A percentile compares a stretch with the other conserved stretches of the same genome.
Evolutionary conservation across 2,113 vertebrate genomes (phyloP).

Genomic region (Leucosticte australis): DNA sequence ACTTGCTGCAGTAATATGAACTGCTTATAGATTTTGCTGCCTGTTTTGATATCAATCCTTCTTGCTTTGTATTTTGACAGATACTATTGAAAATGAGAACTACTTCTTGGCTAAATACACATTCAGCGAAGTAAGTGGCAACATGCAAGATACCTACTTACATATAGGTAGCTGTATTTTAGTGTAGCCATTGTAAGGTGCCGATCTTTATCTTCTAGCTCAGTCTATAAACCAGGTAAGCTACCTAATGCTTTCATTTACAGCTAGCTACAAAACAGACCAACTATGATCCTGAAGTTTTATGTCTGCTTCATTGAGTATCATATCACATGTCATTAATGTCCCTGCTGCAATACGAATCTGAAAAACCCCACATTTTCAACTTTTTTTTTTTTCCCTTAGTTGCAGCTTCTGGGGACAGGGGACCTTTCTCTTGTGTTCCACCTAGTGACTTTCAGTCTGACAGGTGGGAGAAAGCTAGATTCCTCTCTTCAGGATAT

Average conservation of each 20-base stretch:
- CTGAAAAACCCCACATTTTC: background rate
- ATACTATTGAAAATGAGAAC: slow-evolving; percentile 1
- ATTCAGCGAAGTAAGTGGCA: slow-evolving; percentile 48
- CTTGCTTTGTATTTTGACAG: slow-evolving; percentile 51
- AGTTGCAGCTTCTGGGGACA: background rate
- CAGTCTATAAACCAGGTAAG: background rate
- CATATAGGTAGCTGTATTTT: background rate
- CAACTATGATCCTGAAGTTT: background rate
- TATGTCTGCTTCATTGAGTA: background rate
- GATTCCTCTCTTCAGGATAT: background rate
- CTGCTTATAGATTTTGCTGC: background rate
- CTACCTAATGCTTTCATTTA: background rate
- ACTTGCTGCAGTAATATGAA: background rate
- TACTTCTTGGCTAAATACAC: slow-evolving; percentile 53
- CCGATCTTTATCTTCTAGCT: background rate
- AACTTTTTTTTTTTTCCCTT: background rate
- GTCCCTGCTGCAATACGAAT: background rate
- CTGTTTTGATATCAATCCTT: background rate
- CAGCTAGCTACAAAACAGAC: background rate
- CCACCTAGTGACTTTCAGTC: background rate
- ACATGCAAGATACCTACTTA: background rate
- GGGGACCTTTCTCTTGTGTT: background rate
- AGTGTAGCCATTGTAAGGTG: background rate
- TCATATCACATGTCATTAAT: background rate
- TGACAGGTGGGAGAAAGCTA: background rate